Base-by-base conservation (phyloP, 2,797 vertebrate genomes). In the Siniperca scherzeri region DNA sequence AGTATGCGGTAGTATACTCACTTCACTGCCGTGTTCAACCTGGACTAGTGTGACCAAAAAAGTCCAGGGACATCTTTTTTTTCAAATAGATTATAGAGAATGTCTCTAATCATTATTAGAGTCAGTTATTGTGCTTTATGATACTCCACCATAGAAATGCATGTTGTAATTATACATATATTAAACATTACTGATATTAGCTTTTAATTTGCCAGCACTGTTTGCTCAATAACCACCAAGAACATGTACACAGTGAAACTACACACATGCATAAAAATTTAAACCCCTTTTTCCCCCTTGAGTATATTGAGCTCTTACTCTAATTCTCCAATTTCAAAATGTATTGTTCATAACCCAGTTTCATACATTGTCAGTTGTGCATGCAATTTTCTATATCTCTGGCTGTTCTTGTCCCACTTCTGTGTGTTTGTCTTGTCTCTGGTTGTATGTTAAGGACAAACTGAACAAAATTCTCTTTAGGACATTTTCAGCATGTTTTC, bases 281-380 rank as follows among this genome's bases (percentile, higher is more conserved):
- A 74, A 61, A 72, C 48, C 48, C 36, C 19, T 44, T 66, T 67
- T 27, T 11, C 19, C 2, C 21, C n/a, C 60, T 48, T 66, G 61
- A 70, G 38, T 66, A 74, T 73, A 40, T 21, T 69, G 38, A 83
- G 57, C 44, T 74, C 38, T 80, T 65, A 57, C 4, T 60, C n/a
- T 64, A 79, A 64, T 73, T 70, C 48, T 36, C 44, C 21, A 21
- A 12, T 78, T 81, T 87, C 14, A 33, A 67, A 75, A 69, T 65
- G 36, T 42, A 48, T 69, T 72, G 27, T 44, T 87, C 21, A 75
- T 72, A 69, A 69, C 36, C 61, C 46, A 57, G 48, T 40, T 85
- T 74, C 55, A 67, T 48, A 44, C 10, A 36, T 88, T 64, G 17
- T 48, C 77, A 71, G 42, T 62, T 59, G 2, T 38, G 14, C 2